Base-by-base conservation (phyloP, 2,113 vertebrate species). In the Hippocampus mohnikei region DNA sequence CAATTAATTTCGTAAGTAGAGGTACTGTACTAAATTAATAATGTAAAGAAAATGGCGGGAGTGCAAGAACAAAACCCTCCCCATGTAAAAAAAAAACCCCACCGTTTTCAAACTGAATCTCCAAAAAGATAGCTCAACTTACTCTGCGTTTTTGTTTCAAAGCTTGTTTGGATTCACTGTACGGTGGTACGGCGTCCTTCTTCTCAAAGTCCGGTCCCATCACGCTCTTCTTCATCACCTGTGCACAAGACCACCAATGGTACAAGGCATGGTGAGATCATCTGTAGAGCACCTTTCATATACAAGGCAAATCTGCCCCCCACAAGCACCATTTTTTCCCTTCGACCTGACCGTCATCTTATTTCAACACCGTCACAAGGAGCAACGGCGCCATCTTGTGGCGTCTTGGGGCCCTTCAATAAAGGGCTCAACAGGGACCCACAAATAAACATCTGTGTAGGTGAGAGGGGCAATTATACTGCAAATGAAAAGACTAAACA, bases 131-230 rank as follows among this genome's bases (percentile, higher is more conserved):
- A 37, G 20, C 13, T 0, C 25, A 66, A 67, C 94, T 90, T 87
- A 98, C 97, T 86, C 87, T 94, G 72, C 86, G 93, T 77, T 95
- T 94, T 41, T 94, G 89, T 88, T 98, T 96, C 13, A 93, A 70
- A 21, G 93, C 91, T 23, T 84, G 75, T 81, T 93, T 90, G 0
- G 95, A 95, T 83, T 96, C 95, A 27, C 75, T 93, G 78, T 95
- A 94, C 2, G 95, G 94, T 41, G 94, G 95, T 2, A 96, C 91
- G 23, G 88, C 79, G 15, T 96, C 91, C 20, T 93, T 95, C 81
- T 96, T 97, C 79, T 96, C 96, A 93, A 97, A 96, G 83, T 96
- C 96, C 66, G 96, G 92, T 70, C 93, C 95, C 74, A 98, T 94
- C 70, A 98, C 56, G 65, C 95, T 92, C 69, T 95, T 98, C 90